These are phyloP conservation scores for Cephus spinipes DNA, from an alignment of 2,888 invertebrate species.

Conservation along the genomic window DNA sequence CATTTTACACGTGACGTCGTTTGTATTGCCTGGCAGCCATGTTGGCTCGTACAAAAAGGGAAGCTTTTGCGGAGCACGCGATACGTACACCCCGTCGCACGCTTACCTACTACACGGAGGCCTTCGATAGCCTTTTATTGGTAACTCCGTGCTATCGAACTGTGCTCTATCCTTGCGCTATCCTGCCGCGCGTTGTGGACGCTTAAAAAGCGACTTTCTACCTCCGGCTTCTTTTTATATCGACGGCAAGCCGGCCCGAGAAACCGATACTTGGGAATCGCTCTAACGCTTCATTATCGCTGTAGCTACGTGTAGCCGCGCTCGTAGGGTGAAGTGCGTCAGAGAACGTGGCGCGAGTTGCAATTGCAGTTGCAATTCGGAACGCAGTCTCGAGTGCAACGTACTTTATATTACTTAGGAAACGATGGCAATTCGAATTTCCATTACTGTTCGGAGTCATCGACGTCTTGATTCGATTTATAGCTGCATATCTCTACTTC, in stretches of 20 bases:
- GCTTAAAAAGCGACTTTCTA: not conserved
- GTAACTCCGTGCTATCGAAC: not conserved
- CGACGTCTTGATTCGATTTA: not conserved
- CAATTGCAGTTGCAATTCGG: not conserved
- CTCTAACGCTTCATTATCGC: not conserved
- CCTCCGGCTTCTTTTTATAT: not conserved
- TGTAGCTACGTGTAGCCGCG: not conserved
- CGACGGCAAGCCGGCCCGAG: not conserved
- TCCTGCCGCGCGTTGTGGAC: not conserved
- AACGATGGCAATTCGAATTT: not conserved
- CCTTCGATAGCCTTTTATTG: not conserved
- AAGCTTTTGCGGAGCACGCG: not conserved
- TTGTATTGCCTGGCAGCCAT: not conserved
- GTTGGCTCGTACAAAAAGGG: not conserved
- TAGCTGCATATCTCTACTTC: not conserved
- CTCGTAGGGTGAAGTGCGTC: not conserved
- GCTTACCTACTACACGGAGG: not conserved
- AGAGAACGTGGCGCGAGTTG: not conserved
- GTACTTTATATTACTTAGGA: not conserved
- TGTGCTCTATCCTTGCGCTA: not conserved
- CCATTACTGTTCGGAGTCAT: not conserved
- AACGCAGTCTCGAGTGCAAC: not conserved
- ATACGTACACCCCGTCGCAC: not conserved
- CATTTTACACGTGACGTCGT: not conserved
- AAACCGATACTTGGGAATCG: not conserved